Percentiles rank a stretch among this genome's conserved stretches.
phyloP scores from a whole-genome alignment of 1,140 invertebrate genomes.

The Radopholus similis region DNA sequence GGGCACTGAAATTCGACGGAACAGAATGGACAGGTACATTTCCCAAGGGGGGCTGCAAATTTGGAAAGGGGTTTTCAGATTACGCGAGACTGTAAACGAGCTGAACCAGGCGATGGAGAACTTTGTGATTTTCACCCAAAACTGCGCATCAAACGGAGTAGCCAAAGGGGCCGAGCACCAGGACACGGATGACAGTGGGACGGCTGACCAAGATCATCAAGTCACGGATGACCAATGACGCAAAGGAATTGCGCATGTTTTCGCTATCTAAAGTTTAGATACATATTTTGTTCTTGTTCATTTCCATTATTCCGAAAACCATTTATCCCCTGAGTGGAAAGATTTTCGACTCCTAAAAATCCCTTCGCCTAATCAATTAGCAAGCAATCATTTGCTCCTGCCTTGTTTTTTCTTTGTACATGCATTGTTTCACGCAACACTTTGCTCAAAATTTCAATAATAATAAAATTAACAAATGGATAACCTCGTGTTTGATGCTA shows the following conservation, averaged over 20 bases:
- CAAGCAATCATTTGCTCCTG: too few species aligned
- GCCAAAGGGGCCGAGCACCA: neutral
- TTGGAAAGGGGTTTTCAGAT: neutral
- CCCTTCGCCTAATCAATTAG: too few species aligned
- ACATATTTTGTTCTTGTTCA: neutral
- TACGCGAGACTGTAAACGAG: slow-evolving; percentile 34
- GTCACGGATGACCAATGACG: neutral
- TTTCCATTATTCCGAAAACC: neutral
- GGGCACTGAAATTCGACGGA: slow-evolving; percentile 36
- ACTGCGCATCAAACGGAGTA: slow-evolving; percentile 2
- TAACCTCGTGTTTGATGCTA: too few species aligned
- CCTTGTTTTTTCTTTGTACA: too few species aligned
- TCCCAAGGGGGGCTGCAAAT: neutral
- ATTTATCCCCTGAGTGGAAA: too few species aligned
- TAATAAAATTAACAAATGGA: too few species aligned
- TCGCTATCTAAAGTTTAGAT: neutral
- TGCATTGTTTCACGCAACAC: too few species aligned
- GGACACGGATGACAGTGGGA: slow-evolving; percentile 4
- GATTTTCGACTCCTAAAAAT: too few species aligned
- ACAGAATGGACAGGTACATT: slow-evolving; percentile 36
- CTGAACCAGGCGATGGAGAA: slow-evolving; percentile 38
- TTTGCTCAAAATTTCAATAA: too few species aligned
- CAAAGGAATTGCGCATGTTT: neutral
- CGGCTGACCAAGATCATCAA: neutral
- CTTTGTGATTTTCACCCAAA: slow-evolving; percentile 29